phyloP scores from a whole-genome alignment of 2,888 invertebrate genomes.

The Acleris laterana region DNA sequence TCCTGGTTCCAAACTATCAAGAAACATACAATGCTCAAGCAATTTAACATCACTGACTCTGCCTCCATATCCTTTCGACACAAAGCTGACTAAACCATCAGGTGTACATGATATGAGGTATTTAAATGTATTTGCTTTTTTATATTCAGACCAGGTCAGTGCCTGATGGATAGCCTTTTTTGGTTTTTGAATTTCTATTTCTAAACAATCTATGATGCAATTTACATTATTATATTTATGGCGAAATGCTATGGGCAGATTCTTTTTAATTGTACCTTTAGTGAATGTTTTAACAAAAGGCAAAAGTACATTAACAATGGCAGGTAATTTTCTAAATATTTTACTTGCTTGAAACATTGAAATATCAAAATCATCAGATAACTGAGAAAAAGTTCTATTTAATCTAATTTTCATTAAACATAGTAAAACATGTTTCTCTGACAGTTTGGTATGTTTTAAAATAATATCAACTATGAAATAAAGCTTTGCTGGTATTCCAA shows the following conservation, averaged over 20 bases:
- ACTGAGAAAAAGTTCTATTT: constrained; percentile 24
- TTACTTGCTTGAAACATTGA: constrained; percentile 16
- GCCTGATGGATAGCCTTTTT: constrained; percentile 42
- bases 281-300: constrained; percentile 14
- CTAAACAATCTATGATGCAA: constrained; percentile 49
- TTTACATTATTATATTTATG: constrained; percentile 39
- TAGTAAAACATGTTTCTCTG: constrained; percentile 13
- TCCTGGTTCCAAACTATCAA: constrained; percentile 15
- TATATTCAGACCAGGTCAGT: constrained; percentile 50
- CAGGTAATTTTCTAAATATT: constrained; percentile 37
- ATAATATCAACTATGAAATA: constrained; percentile 19
- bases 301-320: constrained; percentile 20
- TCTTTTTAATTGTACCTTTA: constrained; percentile 31
- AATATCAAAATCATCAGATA: constrained; percentile 17
- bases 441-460: constrained; percentile 2
- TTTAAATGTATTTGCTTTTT: constrained; percentile 31
- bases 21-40: constrained; percentile 17
- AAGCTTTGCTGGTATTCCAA: constrained; percentile 1
- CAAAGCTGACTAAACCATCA: constrained; percentile 14
- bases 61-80: constrained; percentile 13
- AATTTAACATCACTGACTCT: constrained; percentile 12
- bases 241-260: constrained; percentile 43
- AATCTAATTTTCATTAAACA: constrained; percentile 25
- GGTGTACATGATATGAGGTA: constrained; percentile 27
- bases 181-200: constrained; percentile 51